Percentiles rank a stretch among this genome's conserved stretches.
These are phyloP conservation scores for Carabus problematicus DNA, from an alignment of 2,888 invertebrate species.

Conservation along the genomic window DNA sequence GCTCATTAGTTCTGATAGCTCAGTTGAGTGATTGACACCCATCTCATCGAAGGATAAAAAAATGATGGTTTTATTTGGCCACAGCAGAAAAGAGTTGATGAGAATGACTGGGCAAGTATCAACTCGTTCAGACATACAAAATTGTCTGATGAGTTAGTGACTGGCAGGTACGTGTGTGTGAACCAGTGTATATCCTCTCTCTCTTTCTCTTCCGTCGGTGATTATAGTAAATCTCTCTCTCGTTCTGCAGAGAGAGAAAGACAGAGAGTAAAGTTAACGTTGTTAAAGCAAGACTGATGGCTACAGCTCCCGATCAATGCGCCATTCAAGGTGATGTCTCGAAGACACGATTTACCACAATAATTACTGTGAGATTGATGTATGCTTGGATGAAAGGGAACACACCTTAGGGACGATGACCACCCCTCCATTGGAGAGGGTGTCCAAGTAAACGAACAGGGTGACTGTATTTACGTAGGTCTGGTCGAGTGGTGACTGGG, in stretches of 20 bases:
- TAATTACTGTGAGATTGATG: constrained; percentile 19
- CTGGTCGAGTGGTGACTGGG: not conserved
- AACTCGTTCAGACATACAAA: no score
- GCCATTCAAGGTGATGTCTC: constrained; percentile 20
- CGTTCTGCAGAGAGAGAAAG: constrained; percentile 5
- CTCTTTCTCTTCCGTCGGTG: not conserved
- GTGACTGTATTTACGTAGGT: constrained; percentile 6
- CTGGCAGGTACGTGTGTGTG: not conserved
- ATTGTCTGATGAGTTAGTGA: no score
- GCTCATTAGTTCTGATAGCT: not conserved
- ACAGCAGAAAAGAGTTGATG: no score
- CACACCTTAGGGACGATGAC: constrained; percentile 1
- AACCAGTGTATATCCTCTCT: not conserved
- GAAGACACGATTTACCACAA: constrained; percentile 19
- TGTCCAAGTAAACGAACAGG: not conserved
- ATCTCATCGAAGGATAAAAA: no score
- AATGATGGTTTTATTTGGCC: no score
- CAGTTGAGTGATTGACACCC: not conserved
- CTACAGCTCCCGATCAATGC: constrained; percentile 31
- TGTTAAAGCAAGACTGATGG: constrained; percentile 40
- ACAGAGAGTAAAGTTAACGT: constrained; percentile 32
- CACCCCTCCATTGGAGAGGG: not conserved
- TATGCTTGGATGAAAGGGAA: not conserved
- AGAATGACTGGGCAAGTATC: constrained; percentile 23
- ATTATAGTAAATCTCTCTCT: not conserved